Evolutionary conservation across 2,113 vertebrate species (phyloP).

Genomic region (Mesitornis unicolor): DNA sequence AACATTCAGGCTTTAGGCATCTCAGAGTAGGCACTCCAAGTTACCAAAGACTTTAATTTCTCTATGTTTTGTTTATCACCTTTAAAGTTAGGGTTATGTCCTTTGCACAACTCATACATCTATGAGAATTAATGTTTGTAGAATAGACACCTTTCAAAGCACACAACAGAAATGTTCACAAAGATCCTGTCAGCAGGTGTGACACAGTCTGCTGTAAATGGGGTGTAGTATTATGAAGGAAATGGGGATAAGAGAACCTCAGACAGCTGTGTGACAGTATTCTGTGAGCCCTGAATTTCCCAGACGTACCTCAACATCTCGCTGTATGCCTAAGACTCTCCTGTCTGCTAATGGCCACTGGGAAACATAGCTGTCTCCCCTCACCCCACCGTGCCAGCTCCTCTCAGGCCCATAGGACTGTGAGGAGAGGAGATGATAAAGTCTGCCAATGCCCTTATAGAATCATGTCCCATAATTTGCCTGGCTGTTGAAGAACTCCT

Average conservation of each 20-base stretch:
- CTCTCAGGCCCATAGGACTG: rapidly evolving
- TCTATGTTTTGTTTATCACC: background rate
- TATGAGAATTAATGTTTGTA: background rate
- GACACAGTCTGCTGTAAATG: background rate
- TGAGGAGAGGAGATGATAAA: background rate
- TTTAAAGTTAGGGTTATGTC: background rate
- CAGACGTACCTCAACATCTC: background rate
- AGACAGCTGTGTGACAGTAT: background rate
- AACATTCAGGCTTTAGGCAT: background rate
- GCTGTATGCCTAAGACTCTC: background rate
- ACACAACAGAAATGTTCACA: background rate
- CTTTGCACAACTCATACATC: background rate
- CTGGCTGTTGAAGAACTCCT: background rate
- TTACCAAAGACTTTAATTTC: background rate
- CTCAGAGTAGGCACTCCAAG: background rate
- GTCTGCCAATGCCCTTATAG: background rate
- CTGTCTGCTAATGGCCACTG: background rate
- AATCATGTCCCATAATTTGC: background rate
- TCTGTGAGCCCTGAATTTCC: rapidly evolving
- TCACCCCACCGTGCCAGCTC: rapidly evolving
- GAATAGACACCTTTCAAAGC: background rate
- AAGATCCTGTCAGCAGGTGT: background rate
- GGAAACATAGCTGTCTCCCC: background rate
- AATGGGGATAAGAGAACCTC: background rate
- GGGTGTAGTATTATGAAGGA: background rate